Percentiles rank a stretch among this genome's conserved stretches.
These are phyloP conservation scores for Lytechinus pictus DNA, from an alignment of 35 echinoderm and acorn worm species.

Conservation along the genomic window DNA sequence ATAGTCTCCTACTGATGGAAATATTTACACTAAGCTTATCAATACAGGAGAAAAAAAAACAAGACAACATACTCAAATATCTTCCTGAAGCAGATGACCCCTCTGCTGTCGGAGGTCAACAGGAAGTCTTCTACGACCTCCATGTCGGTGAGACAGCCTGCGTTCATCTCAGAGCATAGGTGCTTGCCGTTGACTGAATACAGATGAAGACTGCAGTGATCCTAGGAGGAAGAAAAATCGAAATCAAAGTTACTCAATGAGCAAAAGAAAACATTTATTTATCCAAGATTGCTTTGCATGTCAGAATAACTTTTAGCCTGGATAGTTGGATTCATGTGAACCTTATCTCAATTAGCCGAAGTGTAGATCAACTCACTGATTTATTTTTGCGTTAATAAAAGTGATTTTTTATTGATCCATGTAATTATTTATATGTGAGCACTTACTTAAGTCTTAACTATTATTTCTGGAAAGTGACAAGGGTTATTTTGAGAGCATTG, in stretches of 20 bases:
- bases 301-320: too few relatives aligned
- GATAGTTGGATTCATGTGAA: too few relatives aligned
- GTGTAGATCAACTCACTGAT: too few relatives aligned
- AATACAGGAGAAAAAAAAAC: not conserved
- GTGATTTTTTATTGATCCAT: too few relatives aligned
- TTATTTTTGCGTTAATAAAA: too few relatives aligned
- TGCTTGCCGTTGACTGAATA: slow-evolving; percentile 97
- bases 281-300: too few relatives aligned
- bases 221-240: slow-evolving; percentile 47
- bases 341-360: too few relatives aligned
- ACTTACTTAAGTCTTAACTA: too few relatives aligned
- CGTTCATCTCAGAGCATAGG: slow-evolving; percentile 58
- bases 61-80: slow-evolving; percentile 76
- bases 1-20: too few relatives aligned
- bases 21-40: not conserved
- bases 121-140: slow-evolving; percentile 80
- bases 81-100: slow-evolving; percentile 80
- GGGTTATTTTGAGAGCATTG: too few relatives aligned
- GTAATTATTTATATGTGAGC: too few relatives aligned
- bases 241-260: not conserved
- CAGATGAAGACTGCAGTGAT: slow-evolving; percentile 82
- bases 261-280: not conserved
- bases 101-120: slow-evolving; percentile 82
- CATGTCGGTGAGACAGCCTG: slow-evolving; percentile 76
- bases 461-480: too few relatives aligned